Base-by-base conservation (phyloP, 1,140 invertebrate species). In the Xylocopa sonorina region DNA sequence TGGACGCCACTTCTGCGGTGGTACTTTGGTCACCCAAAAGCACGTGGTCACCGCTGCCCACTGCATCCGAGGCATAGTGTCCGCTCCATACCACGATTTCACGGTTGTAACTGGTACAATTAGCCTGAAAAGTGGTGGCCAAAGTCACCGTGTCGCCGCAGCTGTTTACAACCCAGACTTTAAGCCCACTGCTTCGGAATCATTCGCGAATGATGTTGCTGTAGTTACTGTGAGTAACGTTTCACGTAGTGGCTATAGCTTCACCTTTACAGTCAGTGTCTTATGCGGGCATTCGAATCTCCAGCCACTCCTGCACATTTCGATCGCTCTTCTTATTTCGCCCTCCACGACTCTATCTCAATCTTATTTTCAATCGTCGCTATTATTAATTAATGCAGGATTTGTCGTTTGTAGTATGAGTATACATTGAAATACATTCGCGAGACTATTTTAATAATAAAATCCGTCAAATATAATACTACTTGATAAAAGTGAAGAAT, bases 21-120 rank as follows among this genome's bases (percentile, higher is more conserved):
- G 83, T 27, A 51, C 69, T 14, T 53, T 87, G 12, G 63, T 87
- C 27, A 46, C 32, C 67, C 34, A 34, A 14, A 29, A 2, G 16
- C 58, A 79, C 51, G 68, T 87, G 0, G 34, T 85, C 5, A 87
- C 85, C 7, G 85, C 85, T n/a, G 85, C 83, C 16, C 85, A 87
- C 46, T 87, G 85, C 18, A 48, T 66, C 7, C 63, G 48, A 0
- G 24, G 6, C 6, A 10, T 21, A 21, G 41, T 66, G 3, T 18
- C 14, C 16, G 5, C 43, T 5, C 63, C 63, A 24, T 66, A 0
- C 27, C n/a, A 32, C 0, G 50, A 10, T 68, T 38, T 68, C 50
- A 53, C 50, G 18, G 32, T 68, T 7, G 48, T 68, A 18, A 68
- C 48, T 38, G 66, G 50, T 32, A 24, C 66, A 38, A 16, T 38